Conservation (phyloP, 2,797 vertebrate genomes). For the Hipposideros larvatus region DNA sequence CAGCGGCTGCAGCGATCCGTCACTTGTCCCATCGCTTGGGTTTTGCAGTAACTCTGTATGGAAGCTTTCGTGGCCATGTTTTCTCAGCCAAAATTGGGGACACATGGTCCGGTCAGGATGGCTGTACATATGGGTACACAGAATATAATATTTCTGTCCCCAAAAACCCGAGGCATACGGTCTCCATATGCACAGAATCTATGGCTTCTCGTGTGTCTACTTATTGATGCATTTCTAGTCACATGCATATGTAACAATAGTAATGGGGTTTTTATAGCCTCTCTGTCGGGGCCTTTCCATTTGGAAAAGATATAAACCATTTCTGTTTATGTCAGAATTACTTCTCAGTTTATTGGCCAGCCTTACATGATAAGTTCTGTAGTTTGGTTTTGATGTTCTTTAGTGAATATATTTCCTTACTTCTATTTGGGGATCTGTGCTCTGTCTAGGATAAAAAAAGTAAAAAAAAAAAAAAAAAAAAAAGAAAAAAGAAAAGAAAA, state of each 20-base stretch:
- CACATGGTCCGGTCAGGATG: slow-evolving; percentile 58
- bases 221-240: slow-evolving; percentile 60
- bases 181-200: slow-evolving; percentile 71
- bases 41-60: background rate
- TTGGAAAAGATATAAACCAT: slow-evolving; percentile 64
- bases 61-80: slow-evolving; percentile 20
- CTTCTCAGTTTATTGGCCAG: slow-evolving; percentile 70
- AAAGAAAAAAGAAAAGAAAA: background rate
- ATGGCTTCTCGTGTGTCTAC: slow-evolving; percentile 61
- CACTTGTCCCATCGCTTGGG: background rate
- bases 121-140: slow-evolving; percentile 63
- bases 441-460: slow-evolving; percentile 64
- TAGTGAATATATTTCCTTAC: slow-evolving; percentile 59
- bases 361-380: slow-evolving; percentile 40
- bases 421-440: slow-evolving; percentile 71
- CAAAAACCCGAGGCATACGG: slow-evolving; percentile 75
- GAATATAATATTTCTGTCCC: slow-evolving; percentile 78
- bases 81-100: slow-evolving; percentile 65
- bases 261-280: slow-evolving; percentile 74
- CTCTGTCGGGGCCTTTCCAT: slow-evolving; percentile 46
- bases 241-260: slow-evolving; percentile 69
- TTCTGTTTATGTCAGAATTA: slow-evolving; percentile 64
- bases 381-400: slow-evolving; percentile 69
- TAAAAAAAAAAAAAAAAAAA: background rate
- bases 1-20: background rate